phyloP scores from a whole-genome alignment of 2,113 vertebrate genomes.

The Syngnathus scovelli region DNA sequence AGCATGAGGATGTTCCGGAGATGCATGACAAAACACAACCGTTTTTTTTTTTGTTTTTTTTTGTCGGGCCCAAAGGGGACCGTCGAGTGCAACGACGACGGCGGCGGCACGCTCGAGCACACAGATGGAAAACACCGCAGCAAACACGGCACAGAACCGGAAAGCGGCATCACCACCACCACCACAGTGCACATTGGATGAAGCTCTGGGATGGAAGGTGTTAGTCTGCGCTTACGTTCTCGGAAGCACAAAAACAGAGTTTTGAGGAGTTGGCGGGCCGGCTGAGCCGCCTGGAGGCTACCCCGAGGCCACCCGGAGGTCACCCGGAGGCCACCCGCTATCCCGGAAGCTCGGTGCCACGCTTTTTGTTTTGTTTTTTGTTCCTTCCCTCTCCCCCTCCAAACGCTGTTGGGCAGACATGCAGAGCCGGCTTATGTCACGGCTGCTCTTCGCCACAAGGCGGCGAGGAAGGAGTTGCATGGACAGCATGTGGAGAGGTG shows the following conservation, averaged over 20 bases:
- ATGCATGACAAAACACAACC: constrained; percentile 34
- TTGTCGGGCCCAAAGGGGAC: constrained; percentile 35
- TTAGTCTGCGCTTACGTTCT: constrained; percentile 59
- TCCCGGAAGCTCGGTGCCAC: constrained; percentile 24
- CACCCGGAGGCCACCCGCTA: constrained; percentile 39
- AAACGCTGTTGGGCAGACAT: constrained; percentile 68
- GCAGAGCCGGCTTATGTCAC: constrained; percentile 61
- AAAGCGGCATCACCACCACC: constrained; percentile 36
- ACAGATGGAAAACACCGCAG: constrained; percentile 55
- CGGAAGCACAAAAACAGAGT: constrained; percentile 63
- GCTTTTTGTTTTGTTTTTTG: no score
- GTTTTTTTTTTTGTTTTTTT: constrained; percentile 31
- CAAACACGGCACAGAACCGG: constrained; percentile 47
- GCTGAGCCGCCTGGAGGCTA: constrained; percentile 41
- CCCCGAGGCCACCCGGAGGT: constrained; percentile 49
- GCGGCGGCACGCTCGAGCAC: constrained; percentile 54
- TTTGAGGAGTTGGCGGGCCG: constrained; percentile 62
- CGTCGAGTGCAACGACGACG: constrained; percentile 51
- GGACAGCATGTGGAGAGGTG: constrained; percentile 45
- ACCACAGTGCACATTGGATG: constrained; percentile 46
- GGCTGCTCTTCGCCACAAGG: constrained; percentile 51
- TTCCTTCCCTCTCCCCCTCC: constrained; percentile 47
- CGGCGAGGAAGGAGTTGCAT: constrained; percentile 26
- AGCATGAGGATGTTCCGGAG: constrained; percentile 31
- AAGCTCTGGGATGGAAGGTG: constrained; percentile 57